phyloP scores from a whole-genome alignment of 2,888 invertebrate genomes.

The Acleris emargana region DNA sequence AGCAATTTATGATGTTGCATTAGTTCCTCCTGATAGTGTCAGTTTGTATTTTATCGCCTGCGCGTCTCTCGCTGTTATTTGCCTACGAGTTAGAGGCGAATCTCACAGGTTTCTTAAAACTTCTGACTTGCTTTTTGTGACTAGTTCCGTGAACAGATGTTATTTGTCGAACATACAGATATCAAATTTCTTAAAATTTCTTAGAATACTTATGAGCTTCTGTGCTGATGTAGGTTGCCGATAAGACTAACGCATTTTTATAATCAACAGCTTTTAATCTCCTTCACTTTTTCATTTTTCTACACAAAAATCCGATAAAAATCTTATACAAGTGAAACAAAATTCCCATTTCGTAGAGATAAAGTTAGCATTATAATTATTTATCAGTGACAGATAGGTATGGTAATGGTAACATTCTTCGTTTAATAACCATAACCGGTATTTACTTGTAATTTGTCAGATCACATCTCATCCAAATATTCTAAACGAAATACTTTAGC shows the following conservation, averaged over 20 bases:
- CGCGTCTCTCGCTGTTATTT: conserved; percentile 25
- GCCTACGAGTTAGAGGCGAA: conserved; percentile 10
- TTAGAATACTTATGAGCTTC: conserved; percentile 25
- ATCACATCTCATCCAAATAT: conserved; percentile 23
- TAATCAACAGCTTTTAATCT: no score
- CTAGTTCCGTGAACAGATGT: conserved; percentile 17
- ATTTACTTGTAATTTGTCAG: conserved; percentile 7
- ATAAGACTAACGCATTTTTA: background rate
- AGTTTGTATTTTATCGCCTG: conserved; percentile 46
- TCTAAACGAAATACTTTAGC: conserved; percentile 13
- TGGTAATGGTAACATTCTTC: no score
- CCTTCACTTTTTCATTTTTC: no score
- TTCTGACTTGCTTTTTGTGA: conserved; percentile 24
- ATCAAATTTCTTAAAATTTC: conserved; percentile 16
- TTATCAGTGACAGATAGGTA: background rate
- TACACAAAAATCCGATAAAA: no score
- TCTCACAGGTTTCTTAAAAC: conserved; percentile 6
- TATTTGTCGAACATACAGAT: conserved; percentile 28
- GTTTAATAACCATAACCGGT: background rate
- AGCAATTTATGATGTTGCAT: conserved; percentile 60
- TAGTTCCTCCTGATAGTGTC: conserved; percentile 51
- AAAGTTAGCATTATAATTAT: background rate
- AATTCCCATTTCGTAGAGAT: background rate
- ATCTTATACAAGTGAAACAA: background rate
- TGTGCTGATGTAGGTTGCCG: conserved; percentile 14